Conservation (phyloP, 2,113 vertebrate genomes). For the Micromys minutus region DNA sequence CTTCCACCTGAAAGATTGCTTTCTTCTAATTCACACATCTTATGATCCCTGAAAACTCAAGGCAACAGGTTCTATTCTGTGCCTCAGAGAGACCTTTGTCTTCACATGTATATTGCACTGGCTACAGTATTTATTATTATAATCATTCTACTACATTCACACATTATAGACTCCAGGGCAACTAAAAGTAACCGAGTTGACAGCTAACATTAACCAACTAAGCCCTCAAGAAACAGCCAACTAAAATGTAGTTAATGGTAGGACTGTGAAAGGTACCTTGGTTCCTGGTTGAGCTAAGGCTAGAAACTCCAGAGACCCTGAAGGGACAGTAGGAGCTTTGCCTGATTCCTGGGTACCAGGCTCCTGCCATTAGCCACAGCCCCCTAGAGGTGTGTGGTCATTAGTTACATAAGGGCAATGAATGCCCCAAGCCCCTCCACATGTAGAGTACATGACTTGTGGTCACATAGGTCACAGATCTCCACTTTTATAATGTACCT, state of each 20-base stretch:
- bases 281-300: no score
- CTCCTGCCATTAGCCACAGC: no score
- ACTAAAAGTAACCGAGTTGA: background rate
- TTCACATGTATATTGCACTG: background rate
- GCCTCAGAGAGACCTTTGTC: background rate
- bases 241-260: constrained; percentile 1
- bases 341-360: no score
- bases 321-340: no score
- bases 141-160: background rate
- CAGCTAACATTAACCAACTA: constrained; percentile 1
- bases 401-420: no score
- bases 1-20: background rate
- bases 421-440: no score
- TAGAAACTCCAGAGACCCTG: no score
- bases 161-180: background rate
- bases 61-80: background rate
- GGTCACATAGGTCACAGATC: no score
- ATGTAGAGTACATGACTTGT: no score
- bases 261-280: no score
- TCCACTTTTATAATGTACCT: no score
- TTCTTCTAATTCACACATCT: background rate
- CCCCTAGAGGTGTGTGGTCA: no score
- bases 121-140: background rate
- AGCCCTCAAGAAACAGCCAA: constrained; percentile 10
- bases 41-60: background rate